Conservation (phyloP, 2,797 vertebrate genomes). For the Chelidonichthys spinosus region DNA sequence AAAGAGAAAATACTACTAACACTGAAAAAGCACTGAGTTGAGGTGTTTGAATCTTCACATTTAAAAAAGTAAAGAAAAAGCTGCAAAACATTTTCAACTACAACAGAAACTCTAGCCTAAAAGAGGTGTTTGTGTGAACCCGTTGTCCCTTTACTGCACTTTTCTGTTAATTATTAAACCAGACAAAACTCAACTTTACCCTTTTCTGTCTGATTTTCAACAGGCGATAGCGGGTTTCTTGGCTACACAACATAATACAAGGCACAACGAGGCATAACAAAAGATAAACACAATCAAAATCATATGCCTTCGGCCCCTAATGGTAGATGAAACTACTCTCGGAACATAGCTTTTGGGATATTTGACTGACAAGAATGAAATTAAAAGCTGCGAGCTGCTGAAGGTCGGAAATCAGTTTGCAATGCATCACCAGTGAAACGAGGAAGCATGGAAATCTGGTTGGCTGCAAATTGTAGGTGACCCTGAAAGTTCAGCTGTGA, state of each 20-base stretch:
- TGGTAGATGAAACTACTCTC: background rate
- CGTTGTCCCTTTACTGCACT: slow-evolving; percentile 6
- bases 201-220: slow-evolving; percentile 15
- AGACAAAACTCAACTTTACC: slow-evolving; percentile 23
- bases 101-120: slow-evolving; percentile 13
- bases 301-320: background rate
- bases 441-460: slow-evolving; percentile 21
- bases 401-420: slow-evolving; percentile 21
- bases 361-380: slow-evolving; percentile 12
- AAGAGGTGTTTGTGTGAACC: slow-evolving; percentile 16
- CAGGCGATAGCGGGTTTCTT: background rate
- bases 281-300: background rate
- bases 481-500: slow-evolving; percentile 40
- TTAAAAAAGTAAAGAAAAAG: slow-evolving; percentile 9
- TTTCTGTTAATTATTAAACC: slow-evolving; percentile 54
- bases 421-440: slow-evolving; percentile 15
- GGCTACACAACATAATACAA: background rate
- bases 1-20: background rate
- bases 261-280: background rate
- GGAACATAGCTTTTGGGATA: background rate
- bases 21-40: background rate
- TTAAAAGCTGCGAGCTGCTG: slow-evolving; percentile 10
- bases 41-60: background rate
- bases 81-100: background rate
- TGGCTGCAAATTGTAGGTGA: slow-evolving; percentile 41